phyloP scores from a whole-genome alignment of 2,888 invertebrate species.

The Spodoptera picta region DNA sequence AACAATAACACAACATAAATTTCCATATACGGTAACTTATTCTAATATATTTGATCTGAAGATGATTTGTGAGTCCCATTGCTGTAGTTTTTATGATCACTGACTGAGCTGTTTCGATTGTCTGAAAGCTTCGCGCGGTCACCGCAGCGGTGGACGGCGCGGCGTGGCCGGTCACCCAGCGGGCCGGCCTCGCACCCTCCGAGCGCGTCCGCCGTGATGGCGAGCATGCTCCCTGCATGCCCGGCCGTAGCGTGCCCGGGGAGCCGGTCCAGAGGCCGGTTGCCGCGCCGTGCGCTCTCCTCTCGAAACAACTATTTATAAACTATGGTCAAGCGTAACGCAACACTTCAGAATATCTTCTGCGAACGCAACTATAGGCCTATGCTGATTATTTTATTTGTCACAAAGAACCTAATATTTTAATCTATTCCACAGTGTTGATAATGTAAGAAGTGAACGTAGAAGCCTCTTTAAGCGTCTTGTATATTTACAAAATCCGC shows the following conservation, averaged over 20 bases:
- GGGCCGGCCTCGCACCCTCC: slow-evolving; percentile 5
- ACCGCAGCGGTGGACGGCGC: slow-evolving; percentile 12
- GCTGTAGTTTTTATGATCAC: slow-evolving; percentile 48
- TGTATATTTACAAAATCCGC: slow-evolving; percentile 78
- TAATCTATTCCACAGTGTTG: slow-evolving; percentile 75
- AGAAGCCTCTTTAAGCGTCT: slow-evolving; percentile 79
- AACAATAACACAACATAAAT: slow-evolving; percentile 73
- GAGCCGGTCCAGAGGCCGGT: slow-evolving; percentile 43
- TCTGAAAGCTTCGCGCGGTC: slow-evolving; percentile 24
- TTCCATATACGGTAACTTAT: slow-evolving; percentile 64
- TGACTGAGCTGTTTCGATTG: slow-evolving; percentile 27
- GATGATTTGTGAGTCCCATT: slow-evolving; percentile 35
- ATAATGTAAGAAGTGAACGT: slow-evolving; percentile 80
- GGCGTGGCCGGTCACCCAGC: not conserved
- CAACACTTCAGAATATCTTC: slow-evolving; percentile 61
- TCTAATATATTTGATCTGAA: slow-evolving; percentile 57
- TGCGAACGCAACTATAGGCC: slow-evolving; percentile 70
- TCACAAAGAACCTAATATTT: slow-evolving; percentile 67
- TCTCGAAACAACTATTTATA: slow-evolving; percentile 63
- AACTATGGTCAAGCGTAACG: slow-evolving; percentile 66
- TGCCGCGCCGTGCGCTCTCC: slow-evolving; percentile 54
- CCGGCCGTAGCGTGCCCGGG: slow-evolving; percentile 36
- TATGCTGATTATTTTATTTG: slow-evolving; percentile 68
- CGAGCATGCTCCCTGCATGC: not conserved
- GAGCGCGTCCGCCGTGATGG: not conserved